Conservation (phyloP, 2,888 invertebrate species). For the Synergus gifuensis region DNA sequence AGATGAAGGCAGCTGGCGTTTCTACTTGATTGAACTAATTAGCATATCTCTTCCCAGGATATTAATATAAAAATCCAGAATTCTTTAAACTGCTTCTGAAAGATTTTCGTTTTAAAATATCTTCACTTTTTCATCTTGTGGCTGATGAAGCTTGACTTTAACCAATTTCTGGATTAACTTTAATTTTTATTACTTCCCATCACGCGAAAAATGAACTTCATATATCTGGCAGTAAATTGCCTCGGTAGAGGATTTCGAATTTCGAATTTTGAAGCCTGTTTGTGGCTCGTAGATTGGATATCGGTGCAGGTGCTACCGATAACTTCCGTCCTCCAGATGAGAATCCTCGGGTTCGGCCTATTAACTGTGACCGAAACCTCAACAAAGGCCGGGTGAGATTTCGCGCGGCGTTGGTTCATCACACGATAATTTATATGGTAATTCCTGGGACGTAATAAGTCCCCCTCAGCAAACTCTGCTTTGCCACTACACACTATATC, state of each 20-base stretch:
- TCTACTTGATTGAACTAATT: constrained; percentile 17
- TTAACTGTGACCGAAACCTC: constrained; percentile 72
- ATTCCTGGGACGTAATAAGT: constrained; percentile 73
- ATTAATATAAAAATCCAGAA: constrained; percentile 1
- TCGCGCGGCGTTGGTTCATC: constrained; percentile 65
- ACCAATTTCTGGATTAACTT: not conserved
- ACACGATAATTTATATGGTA: constrained; percentile 75
- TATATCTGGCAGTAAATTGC: not conserved
- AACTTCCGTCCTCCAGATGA: constrained; percentile 2
- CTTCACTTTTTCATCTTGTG: no score
- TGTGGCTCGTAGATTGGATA: not conserved
- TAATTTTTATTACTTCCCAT: not conserved
- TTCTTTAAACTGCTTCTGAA: no score
- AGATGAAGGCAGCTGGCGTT: not conserved
- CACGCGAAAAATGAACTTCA: not conserved
- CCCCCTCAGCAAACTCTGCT: constrained; percentile 68
- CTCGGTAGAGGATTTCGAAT: not conserved
- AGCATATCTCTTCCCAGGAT: not conserved
- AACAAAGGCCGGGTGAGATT: constrained; percentile 65
- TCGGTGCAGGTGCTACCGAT: constrained; percentile 6
- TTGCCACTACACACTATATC: constrained; percentile 66
- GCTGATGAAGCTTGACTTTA: no score
- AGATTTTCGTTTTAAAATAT: no score
- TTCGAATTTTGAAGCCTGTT: not conserved
- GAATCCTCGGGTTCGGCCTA: constrained; percentile 58